Evolutionary conservation across 2,888 invertebrate genomes (phyloP), one percentile per base, ranked within the genome.

Genomic region (Proisotoma minuta): DNA sequence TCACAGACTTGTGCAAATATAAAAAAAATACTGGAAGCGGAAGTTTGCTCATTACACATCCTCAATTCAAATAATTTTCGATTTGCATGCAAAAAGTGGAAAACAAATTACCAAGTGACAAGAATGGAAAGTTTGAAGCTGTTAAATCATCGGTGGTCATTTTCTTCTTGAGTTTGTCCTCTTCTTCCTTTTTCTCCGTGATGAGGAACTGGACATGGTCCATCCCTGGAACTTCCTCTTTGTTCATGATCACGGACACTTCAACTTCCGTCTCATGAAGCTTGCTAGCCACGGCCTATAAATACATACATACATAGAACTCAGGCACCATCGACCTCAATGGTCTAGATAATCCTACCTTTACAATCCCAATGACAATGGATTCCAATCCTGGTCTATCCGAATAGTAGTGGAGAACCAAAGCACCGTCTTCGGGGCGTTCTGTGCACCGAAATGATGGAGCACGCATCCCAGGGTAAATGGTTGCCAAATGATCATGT

Each of bases 361-460:
- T 93, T 2, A 98, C 95, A 73, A 96, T 95, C 27, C 97, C 97
- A 76, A 94, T 96, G 65, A 97, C 96, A 76, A 97, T 96, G 75
- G 93, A 89, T 77, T 97, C 94, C 73, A 97, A 81, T 3, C 94
- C 93, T 2, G 92, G 91, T 69, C 96, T 84, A 74, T 95, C 94
- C 0, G 96, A 95, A 79, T 97, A 97, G 80, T 97, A 97, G 78
- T 98, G 97, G 22, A 98, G 83, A 40, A 95, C 84, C 29, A 95
- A 81, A 0, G 89, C 90, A 0, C 94, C 94, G 78, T 94, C 92
- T 78, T 90, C 89, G 4, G 87, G 85, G 60, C 89, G 79, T 76
- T 94, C 94, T 0, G 93, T 93, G 78, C 96, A 97, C 20, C 97
- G 85, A 80, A 97, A 97, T 0, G 95, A 96, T 0, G 97, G 97